A percentile compares a stretch with the other conserved stretches of the same genome.
These are phyloP conservation scores for Kryptolebias ocellatus DNA, from an alignment of 2,797 vertebrate species.

Conservation along the genomic window DNA sequence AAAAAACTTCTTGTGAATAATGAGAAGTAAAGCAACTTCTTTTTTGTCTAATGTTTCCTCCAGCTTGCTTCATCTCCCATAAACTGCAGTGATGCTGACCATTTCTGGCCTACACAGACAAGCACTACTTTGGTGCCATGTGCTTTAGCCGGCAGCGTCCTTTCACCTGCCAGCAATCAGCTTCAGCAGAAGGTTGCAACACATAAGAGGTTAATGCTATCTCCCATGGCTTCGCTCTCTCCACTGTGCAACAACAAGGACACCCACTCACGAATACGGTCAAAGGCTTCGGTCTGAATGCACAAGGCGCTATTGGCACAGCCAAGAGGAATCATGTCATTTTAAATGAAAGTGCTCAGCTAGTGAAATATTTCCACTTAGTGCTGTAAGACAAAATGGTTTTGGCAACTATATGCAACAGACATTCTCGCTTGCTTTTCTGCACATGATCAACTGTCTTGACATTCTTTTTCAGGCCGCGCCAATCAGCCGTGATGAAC, in stretches of 20 bases:
- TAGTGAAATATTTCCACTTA: slow-evolving; percentile 19
- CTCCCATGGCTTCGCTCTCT: slow-evolving; percentile 22
- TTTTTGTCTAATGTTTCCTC: background rate
- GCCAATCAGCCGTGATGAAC: slow-evolving; percentile 7
- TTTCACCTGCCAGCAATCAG: slow-evolving; percentile 35
- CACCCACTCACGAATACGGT: slow-evolving; percentile 16
- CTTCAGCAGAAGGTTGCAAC: slow-evolving; percentile 22
- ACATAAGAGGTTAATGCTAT: slow-evolving; percentile 28
- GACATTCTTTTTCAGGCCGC: background rate
- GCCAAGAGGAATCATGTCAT: background rate
- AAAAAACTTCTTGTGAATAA: background rate
- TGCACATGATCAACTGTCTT: slow-evolving; percentile 5
- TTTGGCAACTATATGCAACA: background rate
- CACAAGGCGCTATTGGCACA: slow-evolving; percentile 3
- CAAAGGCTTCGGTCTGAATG: slow-evolving; percentile 19
- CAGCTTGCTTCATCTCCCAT: background rate
- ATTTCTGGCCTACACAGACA: slow-evolving; percentile 8
- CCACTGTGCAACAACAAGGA: slow-evolving; percentile 21
- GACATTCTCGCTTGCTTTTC: background rate
- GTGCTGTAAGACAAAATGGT: slow-evolving; percentile 12
- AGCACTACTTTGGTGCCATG: slow-evolving; percentile 5
- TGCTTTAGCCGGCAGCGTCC: slow-evolving; percentile 14
- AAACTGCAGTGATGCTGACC: slow-evolving; percentile 8
- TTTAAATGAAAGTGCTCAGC: slow-evolving; percentile 26
- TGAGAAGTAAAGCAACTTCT: background rate